Evolutionary conservation across 30 jellyfish, hydroid and myxozoan genomes (phyloP).

Genomic region (Chrysaora quinquecirrha): DNA sequence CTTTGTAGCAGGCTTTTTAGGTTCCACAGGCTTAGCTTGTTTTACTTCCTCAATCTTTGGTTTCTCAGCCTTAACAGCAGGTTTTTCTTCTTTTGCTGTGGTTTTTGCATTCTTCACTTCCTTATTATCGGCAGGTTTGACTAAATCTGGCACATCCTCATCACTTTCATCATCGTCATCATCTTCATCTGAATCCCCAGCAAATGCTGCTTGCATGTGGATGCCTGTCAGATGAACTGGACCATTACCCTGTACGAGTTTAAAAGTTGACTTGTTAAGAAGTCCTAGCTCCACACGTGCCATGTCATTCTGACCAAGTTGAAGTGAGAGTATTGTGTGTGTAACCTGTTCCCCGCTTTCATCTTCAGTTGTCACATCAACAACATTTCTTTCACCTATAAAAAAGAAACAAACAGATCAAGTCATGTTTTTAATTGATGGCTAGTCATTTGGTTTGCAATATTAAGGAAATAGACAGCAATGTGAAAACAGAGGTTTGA

Average conservation of each 20-base stretch:
- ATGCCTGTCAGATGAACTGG: constrained; percentile 88
- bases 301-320: constrained; percentile 78
- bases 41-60: not conserved
- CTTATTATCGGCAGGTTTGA: constrained; percentile 36
- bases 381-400: constrained; percentile 95
- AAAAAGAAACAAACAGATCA: too few species aligned
- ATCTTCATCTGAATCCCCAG: constrained; percentile 64
- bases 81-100: not conserved
- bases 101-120: constrained; percentile 4
- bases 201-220: constrained; percentile 70
- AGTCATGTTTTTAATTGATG: too few species aligned
- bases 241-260: constrained; percentile 77
- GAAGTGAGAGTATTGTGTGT: constrained; percentile 70
- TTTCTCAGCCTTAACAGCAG: not conserved
- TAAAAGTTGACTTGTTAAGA: constrained; percentile 60
- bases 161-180: constrained; percentile 61
- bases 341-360: constrained; percentile 71
- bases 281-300: constrained; percentile 85
- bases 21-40: not conserved
- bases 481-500: too few species aligned
- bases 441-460: too few species aligned
- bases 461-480: too few species aligned
- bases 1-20: constrained; percentile 7
- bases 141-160: constrained; percentile 80
- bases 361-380: constrained; percentile 84